Base-by-base conservation (phyloP, 2,113 vertebrate genomes). In the Pelecanoides urinatrix region DNA sequence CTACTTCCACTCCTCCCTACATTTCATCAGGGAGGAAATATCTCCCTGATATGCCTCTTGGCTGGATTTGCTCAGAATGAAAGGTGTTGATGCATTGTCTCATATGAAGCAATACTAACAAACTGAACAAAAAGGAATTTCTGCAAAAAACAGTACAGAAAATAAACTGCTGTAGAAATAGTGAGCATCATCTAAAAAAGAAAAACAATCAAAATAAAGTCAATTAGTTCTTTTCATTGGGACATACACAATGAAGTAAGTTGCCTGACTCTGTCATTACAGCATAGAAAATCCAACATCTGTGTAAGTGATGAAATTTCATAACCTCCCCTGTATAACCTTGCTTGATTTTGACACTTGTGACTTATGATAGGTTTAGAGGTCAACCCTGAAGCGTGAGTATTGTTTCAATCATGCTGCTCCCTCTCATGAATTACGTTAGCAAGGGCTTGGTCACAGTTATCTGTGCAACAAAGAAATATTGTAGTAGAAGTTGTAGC, bases 401-500 rank as follows among this genome's bases (percentile, higher is more conserved):
- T 94, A 96, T 95, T 94, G 91, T 97, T 96, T 96, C 95, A 96
- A 92, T 94, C 89, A 82, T 47, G 80, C 92, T 96, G 94, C 86
- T 96, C 72, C 59, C 75, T 90, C 90, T 92, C 94, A 86, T 95
- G 95, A 95, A 94, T 94, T 96, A 95, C 61, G 55, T 94, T 96
- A 94, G 90, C 88, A 88, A 88, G 86, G 75, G 86, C 90, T 96
- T 93, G 95, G 92, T 95, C 94, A 96, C 96, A 96, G 92, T 88
- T 96, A 94, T 97, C 96, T 86, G 56, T 74, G 72, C 92, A 96
- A 97, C 95, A 97, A 96, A 96, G 95, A 91, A 96, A 96, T 95
- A 96, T 94, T 96, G 96, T 96, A 93, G 82, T 92, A 93, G 90
- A 92, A 84, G 79, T 32, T 91, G 79, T 71, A 91, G 92, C 94